Conservation (phyloP, 2,797 vertebrate genomes). For the Peromyscus melanophrys region DNA sequence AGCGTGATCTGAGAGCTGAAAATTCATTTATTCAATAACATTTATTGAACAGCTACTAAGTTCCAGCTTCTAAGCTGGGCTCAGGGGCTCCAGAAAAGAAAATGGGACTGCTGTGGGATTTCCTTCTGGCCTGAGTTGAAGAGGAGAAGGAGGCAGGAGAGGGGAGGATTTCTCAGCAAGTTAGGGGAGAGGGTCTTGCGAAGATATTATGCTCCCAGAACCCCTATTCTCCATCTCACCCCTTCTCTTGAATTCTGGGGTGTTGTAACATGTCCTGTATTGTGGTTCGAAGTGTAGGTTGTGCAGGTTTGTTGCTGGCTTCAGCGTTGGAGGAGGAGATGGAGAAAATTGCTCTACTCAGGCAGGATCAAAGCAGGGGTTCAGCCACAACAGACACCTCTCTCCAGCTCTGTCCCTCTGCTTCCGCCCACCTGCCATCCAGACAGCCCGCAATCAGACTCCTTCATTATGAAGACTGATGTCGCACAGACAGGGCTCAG, state of each 20-base stretch:
- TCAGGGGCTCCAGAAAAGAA: not conserved
- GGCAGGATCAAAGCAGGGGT: conserved; percentile 42
- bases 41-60: conserved; percentile 1
- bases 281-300: not conserved
- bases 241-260: not conserved
- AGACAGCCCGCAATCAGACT: conserved; percentile 38
- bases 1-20: conserved; percentile 13
- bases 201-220: not conserved
- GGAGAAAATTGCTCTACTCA: conserved; percentile 27
- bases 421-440: not conserved
- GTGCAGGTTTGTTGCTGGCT: not conserved
- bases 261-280: not conserved
- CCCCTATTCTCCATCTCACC: not conserved
- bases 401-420: not conserved
- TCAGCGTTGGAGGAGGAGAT: not conserved
- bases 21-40: not conserved
- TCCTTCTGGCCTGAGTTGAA: not conserved
- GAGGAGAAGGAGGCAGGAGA: not conserved
- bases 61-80: not conserved
- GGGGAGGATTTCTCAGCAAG: not conserved
- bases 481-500: not conserved
- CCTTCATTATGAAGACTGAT: conserved; percentile 50
- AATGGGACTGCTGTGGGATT: too few species aligned
- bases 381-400: not conserved
- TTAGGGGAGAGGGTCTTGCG: not conserved